These are phyloP conservation scores for Empidonax traillii DNA, from an alignment of 2,113 vertebrate species.

Conservation along the genomic window DNA sequence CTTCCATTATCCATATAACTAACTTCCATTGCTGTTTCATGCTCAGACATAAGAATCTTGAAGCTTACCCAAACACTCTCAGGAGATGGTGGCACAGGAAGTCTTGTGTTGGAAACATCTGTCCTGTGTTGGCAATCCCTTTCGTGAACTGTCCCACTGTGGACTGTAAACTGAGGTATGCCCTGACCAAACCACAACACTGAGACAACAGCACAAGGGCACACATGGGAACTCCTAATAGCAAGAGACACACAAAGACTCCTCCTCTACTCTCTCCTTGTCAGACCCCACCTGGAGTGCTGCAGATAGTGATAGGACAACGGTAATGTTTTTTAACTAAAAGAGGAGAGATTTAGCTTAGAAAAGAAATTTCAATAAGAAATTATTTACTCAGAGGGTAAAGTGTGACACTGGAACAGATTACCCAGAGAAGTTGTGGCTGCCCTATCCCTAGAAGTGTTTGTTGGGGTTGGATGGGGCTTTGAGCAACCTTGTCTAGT, in stretches of 20 bases:
- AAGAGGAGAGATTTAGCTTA: background rate
- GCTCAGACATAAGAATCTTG: background rate
- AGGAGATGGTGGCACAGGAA: background rate
- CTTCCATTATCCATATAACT: background rate
- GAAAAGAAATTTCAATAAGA: background rate
- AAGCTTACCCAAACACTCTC: background rate
- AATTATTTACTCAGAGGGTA: background rate
- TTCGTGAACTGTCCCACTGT: background rate
- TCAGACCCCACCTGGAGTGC: background rate
- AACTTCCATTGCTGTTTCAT: background rate
- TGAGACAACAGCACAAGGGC: background rate
- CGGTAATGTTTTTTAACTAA: background rate
- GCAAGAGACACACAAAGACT: background rate
- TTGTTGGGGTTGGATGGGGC: background rate
- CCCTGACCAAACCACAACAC: background rate
- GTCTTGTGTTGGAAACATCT: background rate
- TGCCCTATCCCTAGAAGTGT: background rate
- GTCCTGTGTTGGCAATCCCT: fast-evolving
- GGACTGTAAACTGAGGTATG: background rate
- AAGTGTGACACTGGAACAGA: background rate
- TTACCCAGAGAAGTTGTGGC: background rate
- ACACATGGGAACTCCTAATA: background rate
- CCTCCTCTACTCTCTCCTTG: background rate
- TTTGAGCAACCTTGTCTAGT: background rate
- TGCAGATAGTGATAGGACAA: background rate